A percentile compares a stretch with the other conserved stretches of the same genome.
Evolutionary conservation across 2,797 vertebrate genomes (phyloP).

Genomic region (Geotria australis): DNA sequence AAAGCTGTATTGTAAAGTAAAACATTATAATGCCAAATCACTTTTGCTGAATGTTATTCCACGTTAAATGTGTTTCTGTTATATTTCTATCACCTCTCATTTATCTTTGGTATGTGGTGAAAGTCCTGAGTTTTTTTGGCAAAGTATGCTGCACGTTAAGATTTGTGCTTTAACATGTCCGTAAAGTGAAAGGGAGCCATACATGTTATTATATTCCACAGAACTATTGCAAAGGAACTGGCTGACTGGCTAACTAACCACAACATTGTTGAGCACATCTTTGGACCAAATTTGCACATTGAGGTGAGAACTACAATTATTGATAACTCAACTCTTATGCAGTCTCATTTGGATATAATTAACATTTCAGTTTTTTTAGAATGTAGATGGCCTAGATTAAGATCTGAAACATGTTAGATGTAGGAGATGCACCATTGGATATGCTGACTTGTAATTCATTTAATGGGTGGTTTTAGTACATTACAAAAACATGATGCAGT

Average conservation of each 20-base stretch:
- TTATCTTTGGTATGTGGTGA: background rate
- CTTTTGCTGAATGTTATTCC: too few species aligned
- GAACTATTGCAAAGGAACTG: conserved; percentile 81
- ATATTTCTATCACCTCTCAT: background rate
- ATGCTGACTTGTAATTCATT: too few species aligned
- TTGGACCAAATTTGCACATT: conserved; percentile 84
- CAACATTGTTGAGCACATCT: conserved; percentile 86
- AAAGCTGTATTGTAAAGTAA: too few species aligned
- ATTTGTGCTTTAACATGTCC: background rate
- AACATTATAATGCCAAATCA: too few species aligned
- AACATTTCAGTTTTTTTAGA: too few species aligned
- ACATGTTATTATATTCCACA: conserved; percentile 6
- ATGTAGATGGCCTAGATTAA: too few species aligned
- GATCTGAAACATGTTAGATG: too few species aligned
- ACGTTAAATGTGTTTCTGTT: too few species aligned
- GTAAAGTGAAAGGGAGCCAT: too few species aligned
- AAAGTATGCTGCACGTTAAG: background rate
- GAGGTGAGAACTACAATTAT: conserved; percentile 32
- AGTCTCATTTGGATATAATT: too few species aligned
- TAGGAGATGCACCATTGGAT: too few species aligned
- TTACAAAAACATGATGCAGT: conserved; percentile 1
- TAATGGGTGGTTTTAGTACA: too few species aligned
- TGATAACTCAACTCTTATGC: background rate
- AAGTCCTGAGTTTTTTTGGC: background rate
- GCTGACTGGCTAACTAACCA: conserved; percentile 78